phyloP scores from a whole-genome alignment of 1,140 invertebrate species.

The Meloidogyne hapla region DNA sequence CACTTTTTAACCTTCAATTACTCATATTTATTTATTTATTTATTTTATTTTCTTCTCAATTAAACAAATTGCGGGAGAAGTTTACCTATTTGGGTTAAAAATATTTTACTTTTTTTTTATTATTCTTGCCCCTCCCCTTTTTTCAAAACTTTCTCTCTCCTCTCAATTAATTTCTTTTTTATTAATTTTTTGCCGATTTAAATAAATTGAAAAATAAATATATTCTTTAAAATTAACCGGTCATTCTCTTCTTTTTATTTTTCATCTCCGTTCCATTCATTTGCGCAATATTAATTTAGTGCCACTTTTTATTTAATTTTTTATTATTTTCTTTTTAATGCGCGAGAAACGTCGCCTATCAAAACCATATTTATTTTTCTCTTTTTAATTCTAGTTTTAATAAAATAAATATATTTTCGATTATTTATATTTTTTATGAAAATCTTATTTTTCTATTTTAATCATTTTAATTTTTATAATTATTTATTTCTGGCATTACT shows the following conservation, averaged over 20 bases:
- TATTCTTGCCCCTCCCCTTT: neutral
- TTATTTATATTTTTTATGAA: neutral
- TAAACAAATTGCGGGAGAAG: too few relatives aligned
- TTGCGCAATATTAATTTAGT: constrained; percentile 2
- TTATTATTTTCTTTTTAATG: neutral
- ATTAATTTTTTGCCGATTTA: neutral
- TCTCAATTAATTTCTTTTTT: neutral
- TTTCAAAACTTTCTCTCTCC: neutral
- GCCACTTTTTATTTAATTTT: neutral
- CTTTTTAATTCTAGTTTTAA: neutral
- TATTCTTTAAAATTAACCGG: too few relatives aligned
- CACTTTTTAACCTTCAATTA: too few relatives aligned
- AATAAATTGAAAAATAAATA: neutral
- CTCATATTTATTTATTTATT: too few relatives aligned
- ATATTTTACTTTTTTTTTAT: neutral
- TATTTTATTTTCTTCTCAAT: too few relatives aligned
- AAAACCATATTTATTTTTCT: neutral
- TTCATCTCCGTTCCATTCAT: neutral
- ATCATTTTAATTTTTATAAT: neutral
- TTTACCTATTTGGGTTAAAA: too few relatives aligned
- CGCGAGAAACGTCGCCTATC: neutral
- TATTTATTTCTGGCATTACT: too few relatives aligned
- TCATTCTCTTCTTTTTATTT: too few relatives aligned
- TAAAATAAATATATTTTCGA: neutral
- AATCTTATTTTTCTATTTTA: neutral